Percentiles rank a stretch among this genome's conserved stretches.
Conservation (phyloP, 2,797 vertebrate species). For the Poeciliopsis paucimaculata region DNA sequence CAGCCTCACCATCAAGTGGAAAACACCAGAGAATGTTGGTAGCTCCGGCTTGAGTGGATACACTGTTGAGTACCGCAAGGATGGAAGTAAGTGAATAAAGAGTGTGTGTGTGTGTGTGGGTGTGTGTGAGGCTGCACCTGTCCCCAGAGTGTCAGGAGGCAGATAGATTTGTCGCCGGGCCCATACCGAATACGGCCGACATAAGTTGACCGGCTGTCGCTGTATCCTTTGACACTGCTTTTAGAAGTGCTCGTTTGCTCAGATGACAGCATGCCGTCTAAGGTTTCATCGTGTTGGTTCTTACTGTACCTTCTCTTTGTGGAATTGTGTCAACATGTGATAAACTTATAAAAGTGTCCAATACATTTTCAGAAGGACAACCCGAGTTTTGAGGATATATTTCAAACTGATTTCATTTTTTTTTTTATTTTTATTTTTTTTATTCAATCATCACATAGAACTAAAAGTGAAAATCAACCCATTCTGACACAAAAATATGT, state of each 20-base stretch:
- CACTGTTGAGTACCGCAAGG: conserved; percentile 87
- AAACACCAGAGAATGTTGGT: conserved; percentile 82
- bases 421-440: not conserved
- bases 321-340: conserved; percentile 64
- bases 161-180: conserved; percentile 64
- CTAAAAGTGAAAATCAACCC: not conserved
- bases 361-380: conserved; percentile 7
- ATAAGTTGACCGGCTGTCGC: conserved; percentile 72
- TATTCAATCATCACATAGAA: not conserved
- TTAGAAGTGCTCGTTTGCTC: conserved; percentile 73
- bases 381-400: not conserved
- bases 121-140: conserved; percentile 72
- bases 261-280: conserved; percentile 65
- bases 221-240: conserved; percentile 70
- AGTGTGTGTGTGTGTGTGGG: conserved; percentile 13
- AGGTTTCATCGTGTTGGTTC: conserved; percentile 53
- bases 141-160: conserved; percentile 70
- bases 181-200: conserved; percentile 73
- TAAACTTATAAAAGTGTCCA: conserved; percentile 51
- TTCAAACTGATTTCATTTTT: not conserved
- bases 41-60: conserved; percentile 86
- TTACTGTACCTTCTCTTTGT: conserved; percentile 63
- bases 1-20: conserved; percentile 88
- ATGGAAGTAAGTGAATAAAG: conserved; percentile 86
- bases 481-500: conserved; percentile 7